Percentiles rank a stretch among this genome's conserved stretches.
These are phyloP conservation scores for Apamea crenata DNA, from an alignment of 2,888 invertebrate genomes.

Conservation along the genomic window DNA sequence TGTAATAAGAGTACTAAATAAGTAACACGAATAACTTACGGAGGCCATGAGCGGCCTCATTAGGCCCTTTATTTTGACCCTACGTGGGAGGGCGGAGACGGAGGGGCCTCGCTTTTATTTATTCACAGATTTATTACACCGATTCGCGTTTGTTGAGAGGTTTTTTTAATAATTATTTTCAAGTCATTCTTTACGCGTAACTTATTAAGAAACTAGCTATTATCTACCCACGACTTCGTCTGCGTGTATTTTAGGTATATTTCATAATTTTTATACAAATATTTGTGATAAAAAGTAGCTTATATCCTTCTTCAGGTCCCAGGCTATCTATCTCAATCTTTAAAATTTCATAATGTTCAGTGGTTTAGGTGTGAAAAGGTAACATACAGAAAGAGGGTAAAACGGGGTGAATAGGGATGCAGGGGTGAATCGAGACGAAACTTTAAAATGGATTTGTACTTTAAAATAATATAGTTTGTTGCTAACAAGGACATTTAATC, in stretches of 20 bases:
- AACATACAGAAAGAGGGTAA: not conserved
- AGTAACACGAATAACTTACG: constrained; percentile 69
- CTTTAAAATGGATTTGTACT: too few species aligned
- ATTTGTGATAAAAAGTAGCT: too few species aligned
- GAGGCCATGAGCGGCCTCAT: constrained; percentile 70
- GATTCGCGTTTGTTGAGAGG: constrained; percentile 55
- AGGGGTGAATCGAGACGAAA: too few species aligned
- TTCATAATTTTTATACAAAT: not conserved
- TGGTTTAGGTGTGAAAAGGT: not conserved
- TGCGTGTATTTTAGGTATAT: not conserved
- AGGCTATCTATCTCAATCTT: not conserved
- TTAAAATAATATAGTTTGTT: too few species aligned
- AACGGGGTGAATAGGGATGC: too few species aligned
- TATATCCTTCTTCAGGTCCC: not conserved
- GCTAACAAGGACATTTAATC: too few species aligned
- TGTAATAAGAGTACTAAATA: constrained; percentile 69
- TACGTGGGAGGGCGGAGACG: constrained; percentile 77
- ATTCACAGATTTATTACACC: constrained; percentile 75
- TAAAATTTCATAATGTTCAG: not conserved
- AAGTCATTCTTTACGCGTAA: constrained; percentile 6
- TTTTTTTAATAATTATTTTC: constrained; percentile 47
- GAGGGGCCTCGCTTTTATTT: constrained; percentile 72
- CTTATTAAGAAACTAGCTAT: not conserved
- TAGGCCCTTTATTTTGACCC: constrained; percentile 75
- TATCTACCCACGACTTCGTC: not conserved